Evolutionary conservation across 2,113 vertebrate genomes (phyloP).

Genomic region (Rutilus rutilus): DNA sequence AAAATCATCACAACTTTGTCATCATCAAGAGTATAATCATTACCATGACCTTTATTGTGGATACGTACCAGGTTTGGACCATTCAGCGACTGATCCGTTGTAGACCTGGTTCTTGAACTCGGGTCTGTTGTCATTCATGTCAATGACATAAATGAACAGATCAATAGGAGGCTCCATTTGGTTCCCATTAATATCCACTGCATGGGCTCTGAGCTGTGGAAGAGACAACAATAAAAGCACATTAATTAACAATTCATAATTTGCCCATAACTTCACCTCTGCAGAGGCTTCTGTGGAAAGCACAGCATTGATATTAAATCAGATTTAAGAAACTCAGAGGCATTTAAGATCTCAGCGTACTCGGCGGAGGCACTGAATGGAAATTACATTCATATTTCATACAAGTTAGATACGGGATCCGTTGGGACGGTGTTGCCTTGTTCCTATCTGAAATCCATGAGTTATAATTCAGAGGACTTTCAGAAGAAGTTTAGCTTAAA

Average conservation of each 20-base stretch:
- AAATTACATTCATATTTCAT: slow-evolving; percentile 41
- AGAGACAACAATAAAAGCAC: neutral
- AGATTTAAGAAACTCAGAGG: slow-evolving; percentile 22
- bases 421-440: neutral
- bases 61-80: slow-evolving; percentile 92
- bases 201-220: slow-evolving; percentile 91
- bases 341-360: neutral
- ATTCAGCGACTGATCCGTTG: slow-evolving; percentile 96
- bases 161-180: slow-evolving; percentile 99
- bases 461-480: slow-evolving; percentile 35
- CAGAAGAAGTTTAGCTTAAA: neutral
- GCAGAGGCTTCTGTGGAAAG: neutral
- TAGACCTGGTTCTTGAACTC: slow-evolving; percentile 96
- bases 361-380: neutral
- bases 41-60: neutral
- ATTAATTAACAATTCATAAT: slow-evolving; percentile 35
- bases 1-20: neutral
- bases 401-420: slow-evolving; percentile 20
- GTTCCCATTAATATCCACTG: slow-evolving; percentile 98
- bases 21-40: neutral
- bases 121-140: slow-evolving; percentile 99
- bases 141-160: slow-evolving; percentile 97
- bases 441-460: slow-evolving; percentile 36
- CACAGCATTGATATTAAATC: slow-evolving; percentile 13
- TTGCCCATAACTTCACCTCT: slow-evolving; percentile 6